A percentile compares a stretch with the other conserved stretches of the same genome.
These are phyloP conservation scores for Opisthocomus hoazin DNA, from an alignment of 2,113 vertebrate species.

Conservation along the genomic window DNA sequence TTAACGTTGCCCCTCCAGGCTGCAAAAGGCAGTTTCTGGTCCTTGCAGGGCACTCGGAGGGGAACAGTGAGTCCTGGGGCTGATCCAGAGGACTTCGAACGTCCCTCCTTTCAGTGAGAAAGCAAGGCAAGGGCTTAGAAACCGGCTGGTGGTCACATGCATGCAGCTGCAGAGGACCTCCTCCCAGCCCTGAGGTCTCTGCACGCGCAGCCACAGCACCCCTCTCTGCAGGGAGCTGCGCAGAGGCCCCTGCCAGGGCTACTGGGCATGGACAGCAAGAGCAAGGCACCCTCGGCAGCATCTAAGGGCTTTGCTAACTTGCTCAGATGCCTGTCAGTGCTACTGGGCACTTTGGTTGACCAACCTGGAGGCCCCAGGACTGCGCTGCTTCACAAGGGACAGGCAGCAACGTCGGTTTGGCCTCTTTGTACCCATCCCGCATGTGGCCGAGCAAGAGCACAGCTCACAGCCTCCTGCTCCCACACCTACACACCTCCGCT, in stretches of 20 bases:
- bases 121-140: neutral
- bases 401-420: neutral
- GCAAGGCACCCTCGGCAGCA: neutral
- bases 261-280: accelerated
- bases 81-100: neutral
- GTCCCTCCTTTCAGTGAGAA: neutral
- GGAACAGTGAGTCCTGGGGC: neutral
- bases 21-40: neutral
- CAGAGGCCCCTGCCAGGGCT: neutral
- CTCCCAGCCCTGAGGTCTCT: neutral
- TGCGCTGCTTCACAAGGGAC: neutral
- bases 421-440: neutral
- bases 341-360: neutral
- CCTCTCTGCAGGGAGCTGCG: neutral
- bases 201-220: accelerated
- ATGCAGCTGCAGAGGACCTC: neutral
- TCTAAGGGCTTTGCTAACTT: neutral
- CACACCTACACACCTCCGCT: neutral
- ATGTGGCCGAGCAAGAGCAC: neutral
- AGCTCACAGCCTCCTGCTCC: neutral
- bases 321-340: neutral
- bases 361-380: neutral
- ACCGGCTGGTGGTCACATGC: neutral
- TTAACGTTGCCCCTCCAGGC: neutral
- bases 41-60: neutral